A percentile compares a stretch with the other conserved stretches of the same genome.
These are phyloP conservation scores for Schizaphis graminum DNA, from an alignment of 2,888 invertebrate species.

Conservation along the genomic window DNA sequence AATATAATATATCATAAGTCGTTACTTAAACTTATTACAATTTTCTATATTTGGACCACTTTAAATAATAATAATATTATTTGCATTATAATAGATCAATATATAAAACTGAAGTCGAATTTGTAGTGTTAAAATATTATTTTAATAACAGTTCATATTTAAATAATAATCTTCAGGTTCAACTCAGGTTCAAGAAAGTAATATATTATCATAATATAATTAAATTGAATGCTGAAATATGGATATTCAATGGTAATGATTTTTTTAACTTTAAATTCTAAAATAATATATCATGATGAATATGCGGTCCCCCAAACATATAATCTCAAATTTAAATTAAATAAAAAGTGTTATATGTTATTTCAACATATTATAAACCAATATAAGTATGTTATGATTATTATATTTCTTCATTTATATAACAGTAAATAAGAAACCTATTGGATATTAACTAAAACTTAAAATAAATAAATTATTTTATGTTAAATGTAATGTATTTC, in stretches of 20 bases:
- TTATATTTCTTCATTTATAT: no score
- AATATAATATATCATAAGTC: not conserved
- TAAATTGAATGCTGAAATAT: not conserved
- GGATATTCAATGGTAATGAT: not conserved
- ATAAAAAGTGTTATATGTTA: no score
- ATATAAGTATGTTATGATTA: no score
- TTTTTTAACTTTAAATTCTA: not conserved
- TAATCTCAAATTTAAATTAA: no score
- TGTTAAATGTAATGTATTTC: not conserved
- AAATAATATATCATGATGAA: not conserved
- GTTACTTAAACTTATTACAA: not conserved
- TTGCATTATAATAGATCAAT: not conserved
- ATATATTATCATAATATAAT: not conserved
- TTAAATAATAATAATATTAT: not conserved
- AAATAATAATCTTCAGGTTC: not conserved
- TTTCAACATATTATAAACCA: no score
- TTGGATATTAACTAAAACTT: not conserved
- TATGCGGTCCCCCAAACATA: not conserved
- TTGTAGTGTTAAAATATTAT: not conserved
- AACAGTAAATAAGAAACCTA: no score
- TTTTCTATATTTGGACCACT: not conserved
- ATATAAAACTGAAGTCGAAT: not conserved
- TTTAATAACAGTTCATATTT: not conserved
- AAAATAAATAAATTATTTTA: not conserved
- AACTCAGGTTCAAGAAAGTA: not conserved